Percentiles rank a stretch among this genome's conserved stretches.
Evolutionary conservation across 2,888 invertebrate genomes (phyloP).

Genomic region (Harpalus rubripes): DNA sequence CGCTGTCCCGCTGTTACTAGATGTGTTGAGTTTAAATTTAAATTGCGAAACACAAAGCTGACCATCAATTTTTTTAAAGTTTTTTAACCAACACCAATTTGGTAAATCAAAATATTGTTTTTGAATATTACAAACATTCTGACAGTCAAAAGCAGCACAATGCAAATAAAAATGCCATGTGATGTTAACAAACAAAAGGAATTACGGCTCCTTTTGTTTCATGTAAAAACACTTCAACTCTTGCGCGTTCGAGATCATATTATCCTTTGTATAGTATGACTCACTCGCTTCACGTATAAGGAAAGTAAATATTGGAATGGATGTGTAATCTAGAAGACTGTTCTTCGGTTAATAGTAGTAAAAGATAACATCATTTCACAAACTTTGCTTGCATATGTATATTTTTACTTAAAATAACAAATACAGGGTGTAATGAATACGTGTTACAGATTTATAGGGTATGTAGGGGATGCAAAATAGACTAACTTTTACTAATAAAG

Average conservation of each 20-base stretch:
- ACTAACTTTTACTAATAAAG: too few relatives aligned
- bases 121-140: too few relatives aligned
- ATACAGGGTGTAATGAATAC: too few relatives aligned
- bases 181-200: neutral
- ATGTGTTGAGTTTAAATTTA: too few relatives aligned
- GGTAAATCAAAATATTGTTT: too few relatives aligned
- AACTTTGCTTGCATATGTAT: neutral
- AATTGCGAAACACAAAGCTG: too few relatives aligned
- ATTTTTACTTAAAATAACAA: neutral
- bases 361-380: neutral
- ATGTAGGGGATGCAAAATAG: too few relatives aligned
- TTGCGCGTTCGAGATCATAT: neutral
- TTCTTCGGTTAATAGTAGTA: neutral
- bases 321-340: neutral
- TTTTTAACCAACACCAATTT: too few relatives aligned
- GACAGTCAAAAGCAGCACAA: neutral
- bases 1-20: too few relatives aligned
- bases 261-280: neutral
- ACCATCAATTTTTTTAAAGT: too few relatives aligned
- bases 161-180: neutral
- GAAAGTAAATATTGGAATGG: slow-evolving; percentile 5
- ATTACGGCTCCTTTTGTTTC: neutral
- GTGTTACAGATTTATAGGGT: too few relatives aligned
- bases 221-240: slow-evolving; percentile 2
- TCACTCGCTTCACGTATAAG: slow-evolving; percentile 2